Evolutionary conservation across 37 sponge, comb jelly and placozoan genomes (phyloP).

Genomic region (Halisarca cf. caerulea): DNA sequence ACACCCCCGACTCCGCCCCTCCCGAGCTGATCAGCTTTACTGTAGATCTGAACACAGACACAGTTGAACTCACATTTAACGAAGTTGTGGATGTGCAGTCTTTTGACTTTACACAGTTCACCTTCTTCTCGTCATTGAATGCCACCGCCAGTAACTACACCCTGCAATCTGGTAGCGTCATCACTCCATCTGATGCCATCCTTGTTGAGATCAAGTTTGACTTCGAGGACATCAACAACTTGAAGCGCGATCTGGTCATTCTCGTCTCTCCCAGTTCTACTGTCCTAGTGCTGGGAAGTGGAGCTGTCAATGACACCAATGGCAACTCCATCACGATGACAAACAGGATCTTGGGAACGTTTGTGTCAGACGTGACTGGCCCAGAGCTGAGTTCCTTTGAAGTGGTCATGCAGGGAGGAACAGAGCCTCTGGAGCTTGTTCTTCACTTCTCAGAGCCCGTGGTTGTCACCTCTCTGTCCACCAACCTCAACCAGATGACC

Average conservation of each 20-base stretch:
- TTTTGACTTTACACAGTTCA: conserved; percentile 51
- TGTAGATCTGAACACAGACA: conserved; percentile 66
- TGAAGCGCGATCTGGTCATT: conserved; percentile 50
- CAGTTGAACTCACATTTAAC: conserved; percentile 70
- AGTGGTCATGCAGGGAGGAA: conserved; percentile 71
- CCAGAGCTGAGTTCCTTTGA: conserved; percentile 79
- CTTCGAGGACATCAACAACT: conserved; percentile 70
- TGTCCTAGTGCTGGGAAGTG: conserved; percentile 46
- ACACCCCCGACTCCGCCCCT: conserved; percentile 44
- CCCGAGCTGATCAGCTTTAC: conserved; percentile 56
- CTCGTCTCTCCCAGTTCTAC: conserved; percentile 41
- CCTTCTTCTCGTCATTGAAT: conserved; percentile 43
- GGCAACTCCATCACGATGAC: conserved; percentile 45
- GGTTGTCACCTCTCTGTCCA: conserved; percentile 7
- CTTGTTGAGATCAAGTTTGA: conserved; percentile 52
- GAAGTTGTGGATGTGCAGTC: conserved; percentile 64
- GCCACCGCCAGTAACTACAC: conserved; percentile 32
- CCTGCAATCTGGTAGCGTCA: conserved; percentile 62
- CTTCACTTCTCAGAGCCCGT: conserved; percentile 89
- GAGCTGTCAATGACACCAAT: conserved; percentile 68
- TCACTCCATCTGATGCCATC: conserved; percentile 35
- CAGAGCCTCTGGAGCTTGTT: conserved; percentile 71
- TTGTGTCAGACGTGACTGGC: conserved; percentile 47
- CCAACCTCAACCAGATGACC: conserved; percentile 24
- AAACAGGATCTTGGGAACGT: neutral